Base-by-base conservation (phyloP, 2,113 vertebrate species). In the Rousettus leschenaultii region DNA sequence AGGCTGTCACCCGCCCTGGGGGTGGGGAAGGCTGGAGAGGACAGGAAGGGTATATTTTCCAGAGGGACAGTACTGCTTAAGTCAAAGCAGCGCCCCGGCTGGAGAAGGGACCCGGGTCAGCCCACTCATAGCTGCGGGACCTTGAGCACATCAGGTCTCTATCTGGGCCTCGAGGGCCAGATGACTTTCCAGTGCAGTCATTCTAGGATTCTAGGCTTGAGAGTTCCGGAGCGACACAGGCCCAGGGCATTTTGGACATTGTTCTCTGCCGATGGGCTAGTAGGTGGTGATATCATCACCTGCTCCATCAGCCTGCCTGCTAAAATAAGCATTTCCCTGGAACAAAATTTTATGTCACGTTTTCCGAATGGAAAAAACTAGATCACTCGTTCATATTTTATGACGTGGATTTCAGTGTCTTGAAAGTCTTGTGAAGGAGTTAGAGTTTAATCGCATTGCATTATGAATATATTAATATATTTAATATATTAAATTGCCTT, bases 81-180 rank as follows among this genome's bases (percentile, higher is more conserved):
- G 30, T 59, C 48, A 33, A n/a, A 74, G 59, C 38, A 45, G 51
- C 22, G 6, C 2, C 61, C 82, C 12, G 0, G 14, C 30, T 8
- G 10, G 63, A 70, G 70, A 55, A 19, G 45, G 82, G 63, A 40
- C 51, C 45, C 6, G 11, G 2, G 16, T 51, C 38, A 65, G 91
- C 30, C 53, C 65, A 30, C 7, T 1, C 1, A 10, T 3, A 11
- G n/a, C 14, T 24, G 11, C 7, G 33, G 14, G 51, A 14, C 9
- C 43, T 38, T 24, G 78, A 59, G 16, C 55, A 19, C 10, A 6
- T 15, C 66, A 21, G 2, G 15, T 8, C 57, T 73, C 28, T 59
- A 3, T 66, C 66, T 79, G 51, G n/a, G 59, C 48, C 61, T 77
- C 16, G 33, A 5, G 0, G 12, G n/a, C 33, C 33, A 80, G 28